Conservation (phyloP, 2,888 invertebrate species). For the Athalia cordata region DNA sequence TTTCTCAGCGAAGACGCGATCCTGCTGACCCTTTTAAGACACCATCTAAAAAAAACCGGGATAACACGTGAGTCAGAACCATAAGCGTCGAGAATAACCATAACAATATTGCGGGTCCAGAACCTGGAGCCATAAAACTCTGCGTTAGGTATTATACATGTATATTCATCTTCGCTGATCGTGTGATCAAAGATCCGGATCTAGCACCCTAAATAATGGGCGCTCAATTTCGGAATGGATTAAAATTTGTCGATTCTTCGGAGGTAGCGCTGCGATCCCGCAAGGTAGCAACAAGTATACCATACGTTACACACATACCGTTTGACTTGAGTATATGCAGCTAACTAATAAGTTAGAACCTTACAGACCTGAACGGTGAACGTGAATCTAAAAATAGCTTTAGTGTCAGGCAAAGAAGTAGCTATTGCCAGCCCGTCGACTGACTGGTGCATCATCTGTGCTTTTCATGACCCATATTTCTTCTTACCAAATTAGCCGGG, state of each 20-base stretch:
- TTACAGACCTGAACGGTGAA: conserved; percentile 32
- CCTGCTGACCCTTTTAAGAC: too few species aligned
- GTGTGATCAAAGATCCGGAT: neutral
- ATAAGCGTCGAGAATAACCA: neutral
- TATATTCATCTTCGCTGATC: neutral
- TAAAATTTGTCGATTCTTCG: neutral
- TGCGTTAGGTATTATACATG: neutral
- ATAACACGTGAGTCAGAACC: conserved; percentile 2
- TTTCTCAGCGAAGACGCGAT: too few species aligned
- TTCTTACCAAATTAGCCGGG: conserved; percentile 16
- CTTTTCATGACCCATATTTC: conserved; percentile 37
- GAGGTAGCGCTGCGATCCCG: neutral
- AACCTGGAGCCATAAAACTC: neutral
- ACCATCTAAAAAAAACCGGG: neutral
- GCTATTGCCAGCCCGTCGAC: neutral
- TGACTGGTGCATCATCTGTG: conserved; percentile 17
- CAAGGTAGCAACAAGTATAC: neutral
- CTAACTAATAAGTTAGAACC: conserved; percentile 34
- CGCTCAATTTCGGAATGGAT: neutral
- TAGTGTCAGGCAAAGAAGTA: conserved; percentile 21
- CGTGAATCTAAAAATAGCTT: conserved; percentile 42
- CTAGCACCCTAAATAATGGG: neutral
- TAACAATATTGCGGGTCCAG: neutral
- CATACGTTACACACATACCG: neutral
- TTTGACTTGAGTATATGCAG: conserved; percentile 7